A percentile compares a stretch with the other conserved stretches of the same genome.
Evolutionary conservation across 2,113 vertebrate genomes (phyloP).

Genomic region (Nycticryphes semicollaris): DNA sequence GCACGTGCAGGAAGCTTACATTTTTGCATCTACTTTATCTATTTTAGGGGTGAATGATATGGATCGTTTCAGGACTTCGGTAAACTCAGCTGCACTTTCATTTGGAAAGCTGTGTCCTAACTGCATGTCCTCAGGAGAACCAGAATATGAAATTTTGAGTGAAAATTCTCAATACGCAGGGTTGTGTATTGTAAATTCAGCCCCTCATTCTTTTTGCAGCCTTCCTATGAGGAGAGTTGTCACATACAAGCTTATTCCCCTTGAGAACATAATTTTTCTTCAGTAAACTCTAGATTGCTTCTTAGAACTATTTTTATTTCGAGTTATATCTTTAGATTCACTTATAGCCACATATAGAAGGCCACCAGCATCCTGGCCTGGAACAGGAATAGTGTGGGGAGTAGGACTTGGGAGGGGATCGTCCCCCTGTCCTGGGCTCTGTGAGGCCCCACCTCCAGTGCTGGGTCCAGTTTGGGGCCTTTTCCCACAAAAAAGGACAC

Average conservation of each 20-base stretch:
- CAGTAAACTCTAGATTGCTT: not conserved
- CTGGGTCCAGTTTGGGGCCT: too few relatives aligned
- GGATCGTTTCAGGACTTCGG: not conserved
- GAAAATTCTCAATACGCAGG: not conserved
- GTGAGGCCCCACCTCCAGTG: too few relatives aligned
- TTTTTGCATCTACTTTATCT: not conserved
- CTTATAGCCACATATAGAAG: too few relatives aligned
- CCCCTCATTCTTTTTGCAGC: not conserved
- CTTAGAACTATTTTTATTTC: not conserved
- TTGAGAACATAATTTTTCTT: not conserved
- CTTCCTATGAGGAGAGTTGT: not conserved
- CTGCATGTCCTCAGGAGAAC: not conserved
- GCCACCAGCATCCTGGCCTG: too few relatives aligned
- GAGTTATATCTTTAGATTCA: not conserved
- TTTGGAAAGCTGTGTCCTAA: not conserved
- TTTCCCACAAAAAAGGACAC: too few relatives aligned
- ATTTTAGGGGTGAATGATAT: not conserved
- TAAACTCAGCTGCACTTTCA: not conserved
- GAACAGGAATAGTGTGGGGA: too few relatives aligned
- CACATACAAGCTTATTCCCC: not conserved
- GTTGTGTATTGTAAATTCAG: not conserved
- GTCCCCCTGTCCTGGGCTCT: too few relatives aligned
- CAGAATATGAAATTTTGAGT: not conserved
- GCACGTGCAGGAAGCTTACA: not conserved
- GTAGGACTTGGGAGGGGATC: too few relatives aligned